These are phyloP conservation scores for Borostomias antarcticus DNA, from an alignment of 2,797 vertebrate species.

Conservation along the genomic window DNA sequence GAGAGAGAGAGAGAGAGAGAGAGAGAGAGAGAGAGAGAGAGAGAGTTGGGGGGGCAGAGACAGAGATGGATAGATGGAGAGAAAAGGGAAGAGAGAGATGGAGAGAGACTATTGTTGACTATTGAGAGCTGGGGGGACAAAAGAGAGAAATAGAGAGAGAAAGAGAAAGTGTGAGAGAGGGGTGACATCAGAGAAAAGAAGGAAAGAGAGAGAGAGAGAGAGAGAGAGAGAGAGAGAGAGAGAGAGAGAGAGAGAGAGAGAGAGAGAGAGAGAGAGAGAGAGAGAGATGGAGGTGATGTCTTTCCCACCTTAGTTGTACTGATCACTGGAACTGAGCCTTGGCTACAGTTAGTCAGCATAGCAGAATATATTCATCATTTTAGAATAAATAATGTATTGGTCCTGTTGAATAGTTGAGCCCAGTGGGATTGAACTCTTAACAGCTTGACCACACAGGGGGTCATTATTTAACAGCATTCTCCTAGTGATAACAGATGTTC, in stretches of 20 bases:
- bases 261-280: background rate
- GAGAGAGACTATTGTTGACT: too few relatives aligned
- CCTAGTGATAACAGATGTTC: conserved; percentile 23
- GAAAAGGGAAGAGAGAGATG: background rate
- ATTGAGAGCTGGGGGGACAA: too few relatives aligned
- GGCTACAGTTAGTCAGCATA: too few relatives aligned
- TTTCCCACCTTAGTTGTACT: too few relatives aligned
- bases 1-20: conserved; percentile 20
- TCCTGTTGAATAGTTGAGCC: background rate
- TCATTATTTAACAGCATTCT: conserved; percentile 31
- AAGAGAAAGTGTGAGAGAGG: background rate
- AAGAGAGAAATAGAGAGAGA: conserved; percentile 2
- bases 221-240: conserved; percentile 10
- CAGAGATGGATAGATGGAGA: conserved; percentile 12
- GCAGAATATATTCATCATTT: too few relatives aligned
- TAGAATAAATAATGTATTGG: background rate
- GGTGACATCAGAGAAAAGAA: background rate
- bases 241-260: background rate
- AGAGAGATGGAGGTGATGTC: too few relatives aligned
- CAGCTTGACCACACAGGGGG: conserved; percentile 11
- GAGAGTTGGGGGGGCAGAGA: conserved; percentile 5
- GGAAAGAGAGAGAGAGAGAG: background rate
- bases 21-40: conserved; percentile 10
- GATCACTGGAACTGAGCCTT: too few relatives aligned
- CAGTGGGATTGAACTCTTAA: background rate